Evolutionary conservation across 2,888 invertebrate genomes (phyloP), one percentile per base, ranked within the genome.

Genomic region (Bibio marci): DNA sequence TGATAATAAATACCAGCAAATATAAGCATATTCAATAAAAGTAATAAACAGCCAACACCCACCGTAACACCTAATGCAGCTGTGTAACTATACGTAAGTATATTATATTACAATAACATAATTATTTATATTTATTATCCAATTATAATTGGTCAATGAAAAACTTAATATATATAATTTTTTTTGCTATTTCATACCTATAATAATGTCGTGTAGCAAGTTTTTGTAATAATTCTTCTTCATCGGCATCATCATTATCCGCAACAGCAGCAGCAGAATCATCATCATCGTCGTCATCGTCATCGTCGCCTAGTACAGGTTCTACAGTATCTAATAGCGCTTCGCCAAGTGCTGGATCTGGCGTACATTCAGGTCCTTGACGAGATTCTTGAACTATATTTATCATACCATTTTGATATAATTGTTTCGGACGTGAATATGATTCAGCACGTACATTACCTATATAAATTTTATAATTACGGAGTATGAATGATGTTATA

Each of bases 1-100:
- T 79, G 79, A 47, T 78, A 71, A 55, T 78, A 80, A 49, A 79
- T 78, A 3, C 80, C 81, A 2, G 81, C 80, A 52, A 80, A 81
- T 46, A 81, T 80, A 42, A 80, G 59, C 64, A 78, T 73, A 56
- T 80, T 79, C 18, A 80, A 65, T 2, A 78, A 70, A 17, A 80
- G 61, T 22, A 80, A 67, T 46, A 79, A 71, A 54, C 78, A 79
- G 12, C 79, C 80, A 2, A 80, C 76, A 8, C 78, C 78, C 8
- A 79, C 76, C 4, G 81, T 81, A 45, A 81, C 79, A 1, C 80
- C 80, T 37, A 82, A 64, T 3, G 81, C 81, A 32, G 80, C 77
- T 3, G 80, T 79, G 52, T 80, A 80, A 50, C 78, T 79, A 14
- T 31, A 15, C 6, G 30, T 4, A 11, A 30, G n/a, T n/a, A n/a